Base-by-base conservation (phyloP, 2,113 vertebrate genomes). In the Gnathonemus echidnorhynchus region DNA sequence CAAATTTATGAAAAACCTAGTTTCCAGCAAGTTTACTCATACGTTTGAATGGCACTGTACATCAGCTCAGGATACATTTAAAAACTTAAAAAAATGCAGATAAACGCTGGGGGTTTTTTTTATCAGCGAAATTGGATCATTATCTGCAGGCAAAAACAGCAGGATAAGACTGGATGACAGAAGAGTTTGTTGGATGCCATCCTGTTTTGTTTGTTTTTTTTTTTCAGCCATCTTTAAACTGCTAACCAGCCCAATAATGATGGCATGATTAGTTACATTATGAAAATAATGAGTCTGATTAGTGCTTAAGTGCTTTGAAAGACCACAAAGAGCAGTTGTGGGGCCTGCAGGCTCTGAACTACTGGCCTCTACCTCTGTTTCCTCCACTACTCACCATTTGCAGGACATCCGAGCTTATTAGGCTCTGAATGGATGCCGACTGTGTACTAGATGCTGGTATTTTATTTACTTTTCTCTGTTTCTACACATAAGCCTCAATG, bases 11-110 rank as follows among this genome's bases (percentile, higher is more conserved):
- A 74, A 74, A 70, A 70, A 70, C 9, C 13, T 17, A 35, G 11
- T 74, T 74, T 74, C 31, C 27, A 17, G 70, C 31, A 77, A 77
- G 35, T 39, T 35, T 19, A 15, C 74, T 80, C 35, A 42, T 17
- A 42, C 4, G 13, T 80, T 80, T 7, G 35, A 80, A 80, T 42
- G 35, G 74, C 42, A 80, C 6, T 80, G 13, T 80, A 42, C 74
- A 19, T 19, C 5, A 80, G 74, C 13, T 80, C 13, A 39, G 45
- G 21, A 70, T 70, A 27, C 24, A 49, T 88, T 39, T 52, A 19
- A 89, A 89, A 84, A n/a, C 6, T 85, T 89, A 48, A 80, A 84
- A 45, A 50, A 53, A 89, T 49, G 50, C 27, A 84, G 21, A 56
- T 31, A 24, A 27, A 84, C 39, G 48, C 48, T 89, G 62, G 10